Evolutionary conservation across 2,888 invertebrate genomes (phyloP), one percentile per base, ranked within the genome.

Genomic region (Patella caerulea): DNA sequence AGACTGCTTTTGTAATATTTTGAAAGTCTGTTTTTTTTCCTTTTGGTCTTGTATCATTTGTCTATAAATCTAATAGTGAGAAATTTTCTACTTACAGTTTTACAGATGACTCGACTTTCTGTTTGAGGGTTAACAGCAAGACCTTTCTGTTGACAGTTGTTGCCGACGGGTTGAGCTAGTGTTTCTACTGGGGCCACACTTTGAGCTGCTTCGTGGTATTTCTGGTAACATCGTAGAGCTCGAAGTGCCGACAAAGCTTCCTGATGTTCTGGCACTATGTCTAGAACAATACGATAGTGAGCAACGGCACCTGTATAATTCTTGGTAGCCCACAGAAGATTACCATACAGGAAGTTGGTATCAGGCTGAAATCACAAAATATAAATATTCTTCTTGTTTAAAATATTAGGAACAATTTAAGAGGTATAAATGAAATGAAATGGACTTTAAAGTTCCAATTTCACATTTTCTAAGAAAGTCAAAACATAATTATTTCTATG

Each of bases 301-400:
- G 86, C 86, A 34, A 89, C 85, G 17, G 91, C 91, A 4, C 91
- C 91, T 5, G 88, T 87, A 81, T 90, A 86, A 81, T 94, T 94
- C 86, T 94, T 94, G 79, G 94, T 91, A 88, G 94, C 94, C 87
- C 94, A 94, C 75, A 95, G 88, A 79, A 95, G 92, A 2, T 94
- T 94, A 19, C 92, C 93, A 78, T 95, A 91, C 9, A 95, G 91
- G 89, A 95, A 95, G 91, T 95, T 95, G 77, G 95, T 94, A 70
- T 94, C 93, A 3, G 95, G 95, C 94, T 95, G 91, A 34, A 90
- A 90, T 76, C 83, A 45, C 69, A 69, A 55, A 45, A 12, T 5
- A 11, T 72, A 52, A 3, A 70, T 52, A 71, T 53, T 19, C n/a
- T 2, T n/a, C 65, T 4, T 2, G 65, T n/a, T 59, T 34, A 34